Percentiles rank a stretch among this genome's conserved stretches.
These are phyloP conservation scores for Hydrocynus forskahlii DNA, from an alignment of 2,797 vertebrate species.

Conservation along the genomic window DNA sequence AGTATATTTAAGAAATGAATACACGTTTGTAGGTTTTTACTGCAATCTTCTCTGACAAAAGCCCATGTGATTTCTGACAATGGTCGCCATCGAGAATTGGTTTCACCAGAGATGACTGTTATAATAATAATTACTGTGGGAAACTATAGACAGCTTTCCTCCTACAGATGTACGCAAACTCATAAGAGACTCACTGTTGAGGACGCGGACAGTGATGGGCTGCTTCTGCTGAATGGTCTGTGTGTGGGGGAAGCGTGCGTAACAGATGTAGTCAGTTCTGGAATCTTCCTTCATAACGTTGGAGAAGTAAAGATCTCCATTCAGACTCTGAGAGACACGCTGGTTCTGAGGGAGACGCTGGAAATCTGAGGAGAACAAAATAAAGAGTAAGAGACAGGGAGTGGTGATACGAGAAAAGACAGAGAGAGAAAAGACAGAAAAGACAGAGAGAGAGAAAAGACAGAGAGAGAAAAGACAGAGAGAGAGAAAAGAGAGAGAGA, in stretches of 20 bases:
- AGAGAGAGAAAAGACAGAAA: neutral
- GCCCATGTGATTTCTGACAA: constrained; percentile 38
- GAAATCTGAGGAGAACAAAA: constrained; percentile 82
- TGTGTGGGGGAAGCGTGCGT: constrained; percentile 96
- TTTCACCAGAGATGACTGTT: neutral
- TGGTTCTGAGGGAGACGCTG: constrained; percentile 90
- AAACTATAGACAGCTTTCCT: constrained; percentile 30
- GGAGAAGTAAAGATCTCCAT: constrained; percentile 97
- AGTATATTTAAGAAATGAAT: constrained; percentile 30
- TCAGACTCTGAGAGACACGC: constrained; percentile 94
- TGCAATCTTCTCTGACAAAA: constrained; percentile 38
- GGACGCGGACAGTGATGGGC: constrained; percentile 91
- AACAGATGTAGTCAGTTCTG: constrained; percentile 96
- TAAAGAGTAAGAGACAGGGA: neutral
- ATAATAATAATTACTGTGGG: constrained; percentile 48
- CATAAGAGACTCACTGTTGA: constrained; percentile 85
- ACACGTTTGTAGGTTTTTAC: constrained; percentile 36
- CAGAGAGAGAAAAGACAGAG: neutral
- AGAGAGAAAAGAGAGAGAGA: neutral
- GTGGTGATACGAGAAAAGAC: neutral
- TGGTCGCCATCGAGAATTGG: constrained; percentile 26
- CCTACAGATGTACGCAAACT: constrained; percentile 39
- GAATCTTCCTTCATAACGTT: constrained; percentile 89
- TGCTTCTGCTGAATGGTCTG: constrained; percentile 99
- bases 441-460: too few species aligned